Percentiles rank a stretch among this genome's conserved stretches.
These are phyloP conservation scores for Rotaria sp. DNA, from an alignment of 2,888 invertebrate genomes.

Conservation along the genomic window DNA sequence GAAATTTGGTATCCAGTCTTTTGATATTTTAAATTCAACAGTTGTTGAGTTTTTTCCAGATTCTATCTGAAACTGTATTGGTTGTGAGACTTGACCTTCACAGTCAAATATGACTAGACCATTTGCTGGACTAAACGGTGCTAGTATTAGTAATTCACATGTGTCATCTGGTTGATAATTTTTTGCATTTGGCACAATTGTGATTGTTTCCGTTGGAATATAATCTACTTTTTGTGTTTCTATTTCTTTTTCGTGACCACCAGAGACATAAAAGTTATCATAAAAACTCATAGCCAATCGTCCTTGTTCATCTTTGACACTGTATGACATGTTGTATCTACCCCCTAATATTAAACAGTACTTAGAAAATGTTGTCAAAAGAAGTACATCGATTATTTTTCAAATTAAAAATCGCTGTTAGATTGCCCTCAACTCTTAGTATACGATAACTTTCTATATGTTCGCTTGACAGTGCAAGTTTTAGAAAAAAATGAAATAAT, in stretches of 20 bases:
- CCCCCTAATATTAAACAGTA: neutral
- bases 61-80: constrained; percentile 14
- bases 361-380: no score
- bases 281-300: constrained; percentile 19
- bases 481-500: no score
- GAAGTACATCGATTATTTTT: no score
- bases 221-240: neutral
- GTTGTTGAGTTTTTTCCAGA: neutral
- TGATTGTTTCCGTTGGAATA: neutral
- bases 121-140: constrained; percentile 9
- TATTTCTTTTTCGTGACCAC: neutral
- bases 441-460: no score
- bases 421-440: no score
- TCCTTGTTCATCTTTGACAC: constrained; percentile 3
- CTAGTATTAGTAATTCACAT: constrained; percentile 21
- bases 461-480: no score
- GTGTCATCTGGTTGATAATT: neutral
- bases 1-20: constrained; percentile 17
- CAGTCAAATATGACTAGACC: constrained; percentile 6
- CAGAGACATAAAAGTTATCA: constrained; percentile 6
- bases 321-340: neutral
- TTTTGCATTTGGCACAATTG: constrained; percentile 9
- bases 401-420: no score
- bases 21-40: constrained; percentile 18
- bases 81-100: neutral